Evolutionary conservation across 1,140 invertebrate species (phyloP).

Genomic region (Tetragonula clypearis): DNA sequence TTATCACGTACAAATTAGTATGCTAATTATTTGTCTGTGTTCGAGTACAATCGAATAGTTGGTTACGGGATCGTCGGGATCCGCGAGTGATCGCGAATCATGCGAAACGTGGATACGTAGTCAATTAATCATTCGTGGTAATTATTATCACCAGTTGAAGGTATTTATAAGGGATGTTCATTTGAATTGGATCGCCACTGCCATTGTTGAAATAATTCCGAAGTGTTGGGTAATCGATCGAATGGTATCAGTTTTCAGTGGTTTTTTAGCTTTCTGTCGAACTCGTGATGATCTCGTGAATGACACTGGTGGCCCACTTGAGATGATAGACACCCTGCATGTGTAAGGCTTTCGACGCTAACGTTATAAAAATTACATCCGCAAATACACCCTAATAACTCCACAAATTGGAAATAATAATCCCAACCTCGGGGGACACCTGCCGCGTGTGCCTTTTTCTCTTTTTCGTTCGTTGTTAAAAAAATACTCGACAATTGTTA

Average conservation of each 20-base stretch:
- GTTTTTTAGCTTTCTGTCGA: neutral
- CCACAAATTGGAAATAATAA: constrained; percentile 36
- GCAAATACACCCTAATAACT: constrained; percentile 43
- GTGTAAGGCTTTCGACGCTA: constrained; percentile 67
- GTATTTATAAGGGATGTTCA: constrained; percentile 54
- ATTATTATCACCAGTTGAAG: constrained; percentile 31
- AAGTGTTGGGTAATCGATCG: constrained; percentile 13
- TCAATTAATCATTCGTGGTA: constrained; percentile 44
- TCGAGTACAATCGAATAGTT: constrained; percentile 69
- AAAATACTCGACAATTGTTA: constrained; percentile 49
- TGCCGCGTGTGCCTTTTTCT: neutral
- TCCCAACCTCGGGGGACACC: constrained; percentile 1
- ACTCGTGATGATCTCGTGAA: constrained; percentile 37
- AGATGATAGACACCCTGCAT: constrained; percentile 67
- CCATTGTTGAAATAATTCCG: constrained; percentile 41
- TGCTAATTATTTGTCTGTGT: constrained; percentile 80
- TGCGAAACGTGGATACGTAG: constrained; percentile 8
- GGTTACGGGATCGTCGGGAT: constrained; percentile 30
- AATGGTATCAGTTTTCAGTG: neutral
- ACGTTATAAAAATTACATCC: constrained; percentile 53
- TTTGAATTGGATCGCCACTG: constrained; percentile 55
- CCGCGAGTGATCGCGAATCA: neutral
- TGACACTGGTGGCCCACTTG: constrained; percentile 59
- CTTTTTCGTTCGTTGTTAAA: constrained; percentile 33
- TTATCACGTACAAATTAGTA: constrained; percentile 74